Base-by-base conservation (phyloP, 1,140 invertebrate genomes). In the Eubasilissa regina region DNA sequence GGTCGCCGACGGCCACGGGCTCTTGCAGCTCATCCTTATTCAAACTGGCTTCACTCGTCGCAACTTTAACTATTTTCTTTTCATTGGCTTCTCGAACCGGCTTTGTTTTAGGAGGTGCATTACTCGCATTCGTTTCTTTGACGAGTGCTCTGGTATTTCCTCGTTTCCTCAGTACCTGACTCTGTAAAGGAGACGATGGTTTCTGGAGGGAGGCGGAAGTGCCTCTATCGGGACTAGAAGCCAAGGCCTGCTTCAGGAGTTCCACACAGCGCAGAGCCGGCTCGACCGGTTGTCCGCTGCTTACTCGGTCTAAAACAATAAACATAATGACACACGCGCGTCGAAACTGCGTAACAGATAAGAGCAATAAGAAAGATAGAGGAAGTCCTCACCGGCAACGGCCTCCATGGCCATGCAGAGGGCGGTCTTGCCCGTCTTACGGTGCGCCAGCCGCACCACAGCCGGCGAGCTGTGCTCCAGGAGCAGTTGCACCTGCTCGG, bases 221-320 rank as follows among this genome's bases (percentile, higher is more conserved):
- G n/a, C 3, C 48, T 9, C 3, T 10, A n/a, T 3, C 1, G 9
- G 13, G n/a, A 3, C n/a, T 12, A 3, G n/a, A 17, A 3, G 3
- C 43, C 4, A 45, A 0, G 4, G 64, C 64, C 3, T 47, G n/a
- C 64, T 21, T 68, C 44, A 68, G 64, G 35, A 68, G 43, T 1
- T 68, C 15, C 64, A 68, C 64, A 43, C 64, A 68, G 15, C 64
- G 44, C 43, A 7, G 9, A 1, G 44, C 43, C n/a, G 44, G 12
- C 8, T 68, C 64, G 19, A 12, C 9, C n/a, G n/a, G 45, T 11
- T 15, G 15, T 47, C 44, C 44, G 35, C 44, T 11, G 3, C n/a
- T 51, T 8, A 44, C 12, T 15, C 9, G 64, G 15, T 48, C 64
- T 68, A n/a, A 48, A 68, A 68, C 15, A 47, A 68, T 17, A 47